phyloP scores from a whole-genome alignment of 2,113 vertebrate species.

The Dromaius novaehollandiae region DNA sequence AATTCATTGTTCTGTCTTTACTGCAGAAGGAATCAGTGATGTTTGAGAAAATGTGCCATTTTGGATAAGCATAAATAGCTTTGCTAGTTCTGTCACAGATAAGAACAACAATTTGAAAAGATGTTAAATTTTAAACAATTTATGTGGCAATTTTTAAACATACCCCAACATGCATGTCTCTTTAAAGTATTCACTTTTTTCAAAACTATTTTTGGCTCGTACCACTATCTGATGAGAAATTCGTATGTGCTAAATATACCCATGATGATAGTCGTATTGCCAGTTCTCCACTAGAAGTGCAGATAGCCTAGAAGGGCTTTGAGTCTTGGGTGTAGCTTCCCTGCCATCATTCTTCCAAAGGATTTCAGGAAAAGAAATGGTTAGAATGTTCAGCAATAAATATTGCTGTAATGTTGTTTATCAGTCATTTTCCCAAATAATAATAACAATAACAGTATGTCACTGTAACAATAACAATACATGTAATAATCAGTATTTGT shows the following conservation, averaged over 20 bases:
- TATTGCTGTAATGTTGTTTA: conserved; percentile 9
- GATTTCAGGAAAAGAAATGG: background rate
- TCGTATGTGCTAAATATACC: conserved; percentile 45
- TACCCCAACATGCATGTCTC: background rate
- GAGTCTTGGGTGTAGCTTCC: background rate
- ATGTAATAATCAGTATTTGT: background rate
- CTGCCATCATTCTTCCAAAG: conserved; percentile 3
- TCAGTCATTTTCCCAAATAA: conserved; percentile 11
- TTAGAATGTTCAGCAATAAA: background rate
- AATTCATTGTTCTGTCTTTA: background rate
- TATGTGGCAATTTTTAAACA: background rate
- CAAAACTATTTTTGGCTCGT: conserved; percentile 46
- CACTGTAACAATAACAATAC: background rate
- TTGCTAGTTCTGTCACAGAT: background rate
- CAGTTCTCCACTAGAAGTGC: conserved; percentile 7
- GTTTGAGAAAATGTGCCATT: background rate
- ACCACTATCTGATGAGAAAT: conserved; percentile 52
- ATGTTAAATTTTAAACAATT: background rate
- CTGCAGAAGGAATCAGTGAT: background rate
- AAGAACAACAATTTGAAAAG: background rate
- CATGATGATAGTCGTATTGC: conserved; percentile 45
- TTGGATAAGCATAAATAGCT: background rate
- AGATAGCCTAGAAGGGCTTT: conserved; percentile 33
- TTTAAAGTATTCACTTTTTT: conserved; percentile 33
- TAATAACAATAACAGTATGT: background rate